Evolutionary conservation across 2,113 vertebrate species (phyloP), one percentile per base, ranked within the genome.

Genomic region (Brienomyrus brachyistius): DNA sequence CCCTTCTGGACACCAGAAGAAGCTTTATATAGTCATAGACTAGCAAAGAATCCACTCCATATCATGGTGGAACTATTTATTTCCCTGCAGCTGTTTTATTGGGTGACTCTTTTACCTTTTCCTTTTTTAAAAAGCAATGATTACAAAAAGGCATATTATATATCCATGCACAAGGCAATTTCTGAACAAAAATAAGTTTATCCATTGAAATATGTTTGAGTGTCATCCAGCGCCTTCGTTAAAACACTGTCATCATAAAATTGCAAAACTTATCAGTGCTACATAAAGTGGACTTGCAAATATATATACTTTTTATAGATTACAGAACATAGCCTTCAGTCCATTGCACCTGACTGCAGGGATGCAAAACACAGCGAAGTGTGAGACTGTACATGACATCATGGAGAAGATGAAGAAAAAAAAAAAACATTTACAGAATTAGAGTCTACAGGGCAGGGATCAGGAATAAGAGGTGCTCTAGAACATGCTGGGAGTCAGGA

Each of bases 401-500:
- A 88, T 88, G 91, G 90, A 92, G 94, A 95, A 95, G 27, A 31
- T 1, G 10, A 70, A 95, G 95, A 93, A 93, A 92, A 93, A 94
- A 95, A 1, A 95, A 95, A 95, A 93, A 93, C 92, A 93, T 93
- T 95, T 94, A 84, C 92, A 95, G 95, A 96, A 97, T 95, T 94
- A 95, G 94, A 95, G 93, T 96, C 92, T 90, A 93, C 93, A 94
- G 97, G 97, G 94, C 96, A 97, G 95, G 97, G 97, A 97, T 97
- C 96, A 98, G 96, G 96, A 97, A 96, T 98, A 97, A 98, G 97
- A 96, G 97, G 96, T 95, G 93, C 96, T 93, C 96, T 96, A 95
- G 95, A 97, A 96, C 96, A 97, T 89, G 92, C 94, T 95, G 94
- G 94, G 96, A 95, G 95, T 95, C 93, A 93, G 95, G 95, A 94